phyloP scores from a whole-genome alignment of 2,888 invertebrate species.

The Aphodius granarius region DNA sequence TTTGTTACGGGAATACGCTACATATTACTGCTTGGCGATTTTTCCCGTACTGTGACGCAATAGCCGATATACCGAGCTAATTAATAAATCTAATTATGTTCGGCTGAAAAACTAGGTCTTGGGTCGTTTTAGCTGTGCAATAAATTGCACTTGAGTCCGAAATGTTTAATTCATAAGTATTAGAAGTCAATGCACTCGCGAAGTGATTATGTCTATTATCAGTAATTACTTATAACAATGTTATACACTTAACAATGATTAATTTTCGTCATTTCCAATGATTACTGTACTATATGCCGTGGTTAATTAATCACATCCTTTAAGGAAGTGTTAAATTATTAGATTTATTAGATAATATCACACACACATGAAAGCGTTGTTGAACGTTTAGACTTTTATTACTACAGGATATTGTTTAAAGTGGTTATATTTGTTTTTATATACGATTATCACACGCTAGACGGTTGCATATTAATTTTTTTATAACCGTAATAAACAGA shows the following conservation, averaged over 20 bases:
- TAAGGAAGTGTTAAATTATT: background rate
- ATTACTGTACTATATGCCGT: background rate
- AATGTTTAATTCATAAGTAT: background rate
- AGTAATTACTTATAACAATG: no score
- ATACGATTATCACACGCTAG: background rate
- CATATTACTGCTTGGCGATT: constrained; percentile 17
- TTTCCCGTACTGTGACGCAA: constrained; percentile 21
- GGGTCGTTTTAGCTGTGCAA: background rate
- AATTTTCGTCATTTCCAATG: background rate
- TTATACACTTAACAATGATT: background rate
- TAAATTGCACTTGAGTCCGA: background rate
- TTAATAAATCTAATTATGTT: constrained; percentile 29
- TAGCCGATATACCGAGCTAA: constrained; percentile 21
- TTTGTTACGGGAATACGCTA: constrained; percentile 20
- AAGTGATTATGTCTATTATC: no score
- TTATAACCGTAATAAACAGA: background rate
- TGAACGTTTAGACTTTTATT: background rate
- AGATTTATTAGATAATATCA: background rate
- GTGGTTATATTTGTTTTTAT: background rate
- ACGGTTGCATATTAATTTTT: background rate
- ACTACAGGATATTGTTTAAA: background rate
- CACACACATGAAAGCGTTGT: background rate
- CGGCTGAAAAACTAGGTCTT: constrained; percentile 1
- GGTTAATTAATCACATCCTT: background rate
- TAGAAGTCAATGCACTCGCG: background rate